Conservation (phyloP, 2,888 invertebrate genomes). For the Chydorus sphaericus region DNA sequence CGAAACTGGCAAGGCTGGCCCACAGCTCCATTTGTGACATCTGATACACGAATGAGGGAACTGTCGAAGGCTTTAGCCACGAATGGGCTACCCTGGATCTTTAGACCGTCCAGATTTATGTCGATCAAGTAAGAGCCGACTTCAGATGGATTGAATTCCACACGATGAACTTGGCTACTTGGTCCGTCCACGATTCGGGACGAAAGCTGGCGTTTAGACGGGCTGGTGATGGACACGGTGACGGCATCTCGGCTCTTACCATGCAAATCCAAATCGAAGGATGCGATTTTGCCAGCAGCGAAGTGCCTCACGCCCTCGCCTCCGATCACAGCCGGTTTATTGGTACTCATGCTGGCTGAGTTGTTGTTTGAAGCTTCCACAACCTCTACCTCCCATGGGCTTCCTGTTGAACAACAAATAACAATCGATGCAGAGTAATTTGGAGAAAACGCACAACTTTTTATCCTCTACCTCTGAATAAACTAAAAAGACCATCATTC, state of each 20-base stretch:
- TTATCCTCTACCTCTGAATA: no score
- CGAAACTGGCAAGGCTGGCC: conserved; percentile 93
- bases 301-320: conserved; percentile 15
- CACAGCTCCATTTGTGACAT: conserved; percentile 82
- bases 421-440: neutral
- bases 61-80: conserved; percentile 91
- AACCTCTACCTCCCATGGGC: conserved; percentile 87
- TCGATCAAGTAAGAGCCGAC: conserved; percentile 91
- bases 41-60: conserved; percentile 81
- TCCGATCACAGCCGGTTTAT: conserved; percentile 14
- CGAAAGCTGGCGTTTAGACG: conserved; percentile 66
- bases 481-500: no score
- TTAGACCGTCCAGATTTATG: conserved; percentile 74
- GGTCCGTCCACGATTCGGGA: conserved; percentile 59
- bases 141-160: conserved; percentile 83
- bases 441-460: no score
- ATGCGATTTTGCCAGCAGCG: conserved; percentile 13
- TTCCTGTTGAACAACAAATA: conserved; percentile 44
- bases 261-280: conserved; percentile 9
- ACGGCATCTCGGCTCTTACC: conserved; percentile 3
- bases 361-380: conserved; percentile 43
- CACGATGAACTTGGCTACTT: conserved; percentile 54
- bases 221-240: conserved; percentile 27
- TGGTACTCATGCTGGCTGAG: conserved; percentile 25
- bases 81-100: conserved; percentile 75